These are phyloP conservation scores for Platysternon megacephalum DNA, from an alignment of 2,113 vertebrate genomes.

Conservation along the genomic window DNA sequence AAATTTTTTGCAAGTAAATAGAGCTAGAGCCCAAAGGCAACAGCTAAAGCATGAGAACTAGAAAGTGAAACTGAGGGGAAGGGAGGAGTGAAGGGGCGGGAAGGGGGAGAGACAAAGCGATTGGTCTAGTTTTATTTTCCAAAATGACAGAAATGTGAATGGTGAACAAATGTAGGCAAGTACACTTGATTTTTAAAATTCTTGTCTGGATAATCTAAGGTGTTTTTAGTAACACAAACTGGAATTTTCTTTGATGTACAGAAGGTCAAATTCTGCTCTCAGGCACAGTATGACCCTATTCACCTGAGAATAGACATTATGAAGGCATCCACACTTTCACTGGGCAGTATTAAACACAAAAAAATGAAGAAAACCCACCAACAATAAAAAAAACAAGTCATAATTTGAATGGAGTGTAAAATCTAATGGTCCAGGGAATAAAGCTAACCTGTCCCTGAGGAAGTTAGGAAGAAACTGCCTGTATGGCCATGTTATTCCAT, in stretches of 20 bases:
- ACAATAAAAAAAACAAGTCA: background rate
- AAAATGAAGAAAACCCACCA: background rate
- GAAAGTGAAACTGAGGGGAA: background rate
- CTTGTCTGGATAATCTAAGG: background rate
- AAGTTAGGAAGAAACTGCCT: background rate
- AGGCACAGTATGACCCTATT: background rate
- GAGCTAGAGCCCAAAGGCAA: background rate
- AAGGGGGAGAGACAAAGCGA: background rate
- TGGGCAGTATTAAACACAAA: background rate
- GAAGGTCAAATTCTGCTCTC: background rate
- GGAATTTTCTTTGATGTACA: constrained; percentile 20
- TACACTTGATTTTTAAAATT: background rate
- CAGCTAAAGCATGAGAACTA: background rate
- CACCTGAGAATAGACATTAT: background rate
- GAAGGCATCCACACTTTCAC: accelerated
- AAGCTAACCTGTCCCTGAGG: background rate
- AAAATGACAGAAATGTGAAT: background rate
- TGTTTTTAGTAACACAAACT: background rate
- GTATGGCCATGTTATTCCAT: background rate
- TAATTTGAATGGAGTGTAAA: background rate
- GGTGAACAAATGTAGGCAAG: background rate
- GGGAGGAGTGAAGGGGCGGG: background rate
- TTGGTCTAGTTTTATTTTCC: background rate
- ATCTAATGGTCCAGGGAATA: background rate
- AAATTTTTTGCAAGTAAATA: background rate